Percentiles rank a stretch among this genome's conserved stretches.
phyloP scores from a whole-genome alignment of 2,888 invertebrate species.

The Lycaena phlaeas region DNA sequence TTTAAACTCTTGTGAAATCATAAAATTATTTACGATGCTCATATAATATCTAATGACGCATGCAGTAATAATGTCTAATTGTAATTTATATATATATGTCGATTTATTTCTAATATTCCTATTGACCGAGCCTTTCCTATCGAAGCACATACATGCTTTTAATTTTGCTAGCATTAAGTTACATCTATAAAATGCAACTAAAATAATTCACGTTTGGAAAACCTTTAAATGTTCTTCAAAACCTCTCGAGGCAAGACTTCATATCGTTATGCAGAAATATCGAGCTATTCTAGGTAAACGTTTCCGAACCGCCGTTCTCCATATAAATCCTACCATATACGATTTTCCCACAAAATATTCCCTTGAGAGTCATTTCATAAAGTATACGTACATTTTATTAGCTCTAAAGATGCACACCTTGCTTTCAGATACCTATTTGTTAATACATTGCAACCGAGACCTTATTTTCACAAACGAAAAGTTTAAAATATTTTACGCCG shows the following conservation, averaged over 20 bases:
- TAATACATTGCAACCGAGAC: neutral
- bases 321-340: slow-evolving; percentile 7
- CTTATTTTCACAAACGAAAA: neutral
- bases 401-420: slow-evolving; percentile 22
- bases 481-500: neutral
- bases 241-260: neutral
- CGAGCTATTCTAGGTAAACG: slow-evolving; percentile 3
- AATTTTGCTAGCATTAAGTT: too few species aligned
- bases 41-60: too few species aligned
- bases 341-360: slow-evolving; percentile 30
- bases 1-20: too few species aligned
- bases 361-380: slow-evolving; percentile 35
- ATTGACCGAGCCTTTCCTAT: too few species aligned
- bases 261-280: neutral
- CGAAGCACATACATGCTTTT: too few species aligned
- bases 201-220: too few species aligned
- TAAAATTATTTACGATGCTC: too few species aligned
- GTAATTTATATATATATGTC: too few species aligned
- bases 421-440: slow-evolving; percentile 19
- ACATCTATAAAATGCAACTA: too few species aligned
- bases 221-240: neutral
- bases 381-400: slow-evolving; percentile 38
- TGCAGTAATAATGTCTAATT: too few species aligned
- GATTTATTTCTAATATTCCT: too few species aligned
- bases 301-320: neutral